phyloP scores from a whole-genome alignment of 2,797 vertebrate genomes.

The Parambassis ranga region DNA sequence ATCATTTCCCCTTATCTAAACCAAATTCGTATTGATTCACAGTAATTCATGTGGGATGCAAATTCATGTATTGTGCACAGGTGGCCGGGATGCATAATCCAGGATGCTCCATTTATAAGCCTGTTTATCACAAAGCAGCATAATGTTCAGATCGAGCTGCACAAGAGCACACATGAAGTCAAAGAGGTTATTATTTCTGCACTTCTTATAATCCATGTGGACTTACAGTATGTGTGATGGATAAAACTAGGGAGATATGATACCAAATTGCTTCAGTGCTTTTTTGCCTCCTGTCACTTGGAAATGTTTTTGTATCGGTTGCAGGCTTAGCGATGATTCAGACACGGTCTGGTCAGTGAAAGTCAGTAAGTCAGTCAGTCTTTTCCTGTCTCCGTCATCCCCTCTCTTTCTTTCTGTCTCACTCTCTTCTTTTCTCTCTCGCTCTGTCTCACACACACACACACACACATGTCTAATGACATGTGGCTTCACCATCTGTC shows the following conservation, averaged over 20 bases:
- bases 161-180: background rate
- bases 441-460: background rate
- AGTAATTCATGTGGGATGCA: slow-evolving; percentile 13
- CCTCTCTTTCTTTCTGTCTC: background rate
- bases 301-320: slow-evolving; percentile 30
- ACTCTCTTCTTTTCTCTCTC: background rate
- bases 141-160: background rate
- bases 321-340: slow-evolving; percentile 17
- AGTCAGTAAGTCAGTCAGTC: slow-evolving; percentile 21
- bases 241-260: background rate
- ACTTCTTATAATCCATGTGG: background rate
- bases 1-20: background rate
- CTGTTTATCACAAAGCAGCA: background rate
- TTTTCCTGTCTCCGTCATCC: slow-evolving; percentile 8
- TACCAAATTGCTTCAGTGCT: background rate
- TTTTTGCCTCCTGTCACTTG: background rate
- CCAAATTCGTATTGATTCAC: slow-evolving; percentile 1
- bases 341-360: slow-evolving; percentile 24
- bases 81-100: background rate
- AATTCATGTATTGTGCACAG: slow-evolving; percentile 22
- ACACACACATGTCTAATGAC: slow-evolving; percentile 6
- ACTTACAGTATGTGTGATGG: background rate
- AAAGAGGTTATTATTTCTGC: background rate
- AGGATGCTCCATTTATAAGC: background rate
- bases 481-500: slow-evolving; percentile 51